Conservation (phyloP, 1,140 invertebrate genomes). For the Stegodyphus dumicola region DNA sequence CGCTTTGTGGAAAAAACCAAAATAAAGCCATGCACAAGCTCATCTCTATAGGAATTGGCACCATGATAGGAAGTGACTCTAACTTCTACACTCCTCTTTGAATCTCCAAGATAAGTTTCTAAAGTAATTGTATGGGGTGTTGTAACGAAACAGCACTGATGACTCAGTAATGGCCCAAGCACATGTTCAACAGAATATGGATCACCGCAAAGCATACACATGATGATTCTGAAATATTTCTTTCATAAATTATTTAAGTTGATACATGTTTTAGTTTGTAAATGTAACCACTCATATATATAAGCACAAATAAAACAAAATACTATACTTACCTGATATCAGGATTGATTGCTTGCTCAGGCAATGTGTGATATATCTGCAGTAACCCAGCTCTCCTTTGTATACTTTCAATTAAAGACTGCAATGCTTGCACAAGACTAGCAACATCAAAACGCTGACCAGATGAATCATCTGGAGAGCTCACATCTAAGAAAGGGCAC, state of each 20-base stretch:
- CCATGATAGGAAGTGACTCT: slow-evolving; percentile 96
- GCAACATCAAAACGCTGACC: slow-evolving; percentile 59
- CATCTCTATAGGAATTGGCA: slow-evolving; percentile 89
- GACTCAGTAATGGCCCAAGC: slow-evolving; percentile 85
- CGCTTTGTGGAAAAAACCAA: slow-evolving; percentile 95
- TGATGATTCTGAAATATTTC: slow-evolving; percentile 77
- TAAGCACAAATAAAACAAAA: slow-evolving; percentile 1
- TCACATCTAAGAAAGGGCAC: slow-evolving; percentile 87
- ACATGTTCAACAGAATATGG: slow-evolving; percentile 91
- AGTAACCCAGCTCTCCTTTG: slow-evolving; percentile 78
- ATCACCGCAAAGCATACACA: slow-evolving; percentile 98
- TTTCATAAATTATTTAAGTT: too few relatives aligned
- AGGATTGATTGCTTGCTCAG: slow-evolving; percentile 81
- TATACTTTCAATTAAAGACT: slow-evolving; percentile 59
- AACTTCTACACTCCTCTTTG: slow-evolving; percentile 85
- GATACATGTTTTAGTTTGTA: too few relatives aligned
- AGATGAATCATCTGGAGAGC: slow-evolving; percentile 72
- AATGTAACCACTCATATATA: too few relatives aligned
- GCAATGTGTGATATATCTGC: slow-evolving; percentile 79
- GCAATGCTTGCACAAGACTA: slow-evolving; percentile 49
- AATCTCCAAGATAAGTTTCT: slow-evolving; percentile 90
- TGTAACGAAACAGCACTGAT: slow-evolving; percentile 84
- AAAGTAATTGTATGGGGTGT: slow-evolving; percentile 89
- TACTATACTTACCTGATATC: slow-evolving; percentile 79
- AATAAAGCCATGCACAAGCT: slow-evolving; percentile 95